A percentile compares a stretch with the other conserved stretches of the same genome.
Conservation (phyloP, 1,140 invertebrate genomes). For the Euborellia annulipes region DNA sequence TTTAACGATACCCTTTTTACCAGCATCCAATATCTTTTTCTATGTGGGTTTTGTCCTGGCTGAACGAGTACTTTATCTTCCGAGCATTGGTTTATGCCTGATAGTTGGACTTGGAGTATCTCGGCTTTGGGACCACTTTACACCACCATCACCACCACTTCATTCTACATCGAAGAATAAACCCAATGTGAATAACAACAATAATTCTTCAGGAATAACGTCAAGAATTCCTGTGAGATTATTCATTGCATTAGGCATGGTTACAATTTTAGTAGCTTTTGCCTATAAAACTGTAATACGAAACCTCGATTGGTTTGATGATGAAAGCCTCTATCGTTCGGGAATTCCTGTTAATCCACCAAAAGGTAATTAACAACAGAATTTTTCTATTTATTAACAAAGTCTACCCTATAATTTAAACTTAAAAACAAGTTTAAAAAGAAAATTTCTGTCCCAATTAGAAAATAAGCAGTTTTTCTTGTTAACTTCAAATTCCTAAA, state of each 20-base stretch:
- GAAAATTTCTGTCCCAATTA: no score
- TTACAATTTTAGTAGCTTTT: constrained; percentile 46
- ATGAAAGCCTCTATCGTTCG: constrained; percentile 83
- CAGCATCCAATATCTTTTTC: constrained; percentile 85
- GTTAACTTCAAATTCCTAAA: no score
- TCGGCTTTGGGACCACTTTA: constrained; percentile 26
- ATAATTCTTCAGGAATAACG: constrained; percentile 32
- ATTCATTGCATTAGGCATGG: constrained; percentile 29
- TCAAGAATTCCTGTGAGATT: constrained; percentile 24
- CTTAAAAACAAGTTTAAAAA: no score
- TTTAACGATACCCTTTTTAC: constrained; percentile 78
- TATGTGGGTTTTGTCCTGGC: constrained; percentile 96
- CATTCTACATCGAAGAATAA: constrained; percentile 9
- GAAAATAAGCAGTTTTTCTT: no score
- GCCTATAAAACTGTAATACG: constrained; percentile 60
- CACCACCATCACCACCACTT: constrained; percentile 22
- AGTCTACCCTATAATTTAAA: no score
- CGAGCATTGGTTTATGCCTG: constrained; percentile 89
- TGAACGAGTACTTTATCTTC: constrained; percentile 86
- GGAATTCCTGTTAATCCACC: constrained; percentile 87
- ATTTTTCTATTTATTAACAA: no score
- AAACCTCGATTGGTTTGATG: constrained; percentile 82
- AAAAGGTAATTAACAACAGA: no score
- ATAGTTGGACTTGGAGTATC: constrained; percentile 60
- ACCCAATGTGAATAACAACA: no score